Evolutionary conservation across 2,888 invertebrate genomes (phyloP).

Genomic region (Drosophila atroscutellata): DNA sequence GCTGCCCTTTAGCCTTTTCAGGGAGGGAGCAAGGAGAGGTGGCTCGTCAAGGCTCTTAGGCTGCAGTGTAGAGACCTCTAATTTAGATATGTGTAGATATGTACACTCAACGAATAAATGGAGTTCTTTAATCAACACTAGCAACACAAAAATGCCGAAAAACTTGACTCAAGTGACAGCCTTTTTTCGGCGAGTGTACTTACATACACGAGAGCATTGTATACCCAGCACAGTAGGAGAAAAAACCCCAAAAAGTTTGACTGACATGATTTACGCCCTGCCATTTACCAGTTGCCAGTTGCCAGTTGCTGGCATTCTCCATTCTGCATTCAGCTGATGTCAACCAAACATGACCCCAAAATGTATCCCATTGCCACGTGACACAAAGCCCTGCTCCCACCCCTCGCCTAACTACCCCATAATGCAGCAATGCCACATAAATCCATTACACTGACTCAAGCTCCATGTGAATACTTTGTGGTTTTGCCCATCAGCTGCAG

Average conservation of each 20-base stretch:
- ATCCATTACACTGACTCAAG: conserved; percentile 25
- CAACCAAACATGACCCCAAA: conserved; percentile 72
- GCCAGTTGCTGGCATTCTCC: conserved; percentile 21
- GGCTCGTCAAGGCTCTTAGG: conserved; percentile 14
- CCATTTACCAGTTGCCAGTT: conserved; percentile 14
- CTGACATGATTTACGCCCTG: conserved; percentile 55
- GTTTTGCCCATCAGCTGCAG: conserved; percentile 32
- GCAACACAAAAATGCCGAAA: not conserved
- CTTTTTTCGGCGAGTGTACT: not conserved
- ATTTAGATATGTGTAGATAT: conserved; percentile 2
- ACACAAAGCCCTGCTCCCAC: not conserved
- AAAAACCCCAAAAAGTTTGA: conserved; percentile 13
- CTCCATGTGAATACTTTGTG: conserved; percentile 34
- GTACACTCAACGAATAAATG: not conserved
- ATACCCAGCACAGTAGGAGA: not conserved
- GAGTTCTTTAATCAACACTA: not conserved
- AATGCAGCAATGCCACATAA: conserved; percentile 37
- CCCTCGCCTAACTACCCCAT: not conserved
- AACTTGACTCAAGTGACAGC: not conserved
- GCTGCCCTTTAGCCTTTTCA: conserved; percentile 34
- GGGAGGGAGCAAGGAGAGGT: not conserved
- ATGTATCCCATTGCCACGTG: conserved; percentile 26
- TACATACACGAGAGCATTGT: not conserved
- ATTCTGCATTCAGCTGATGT: conserved; percentile 42
- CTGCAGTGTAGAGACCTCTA: not conserved